Percentiles rank a stretch among this genome's conserved stretches.
These are phyloP conservation scores for Gerris lacustris DNA, from an alignment of 2,888 invertebrate genomes.

Conservation along the genomic window DNA sequence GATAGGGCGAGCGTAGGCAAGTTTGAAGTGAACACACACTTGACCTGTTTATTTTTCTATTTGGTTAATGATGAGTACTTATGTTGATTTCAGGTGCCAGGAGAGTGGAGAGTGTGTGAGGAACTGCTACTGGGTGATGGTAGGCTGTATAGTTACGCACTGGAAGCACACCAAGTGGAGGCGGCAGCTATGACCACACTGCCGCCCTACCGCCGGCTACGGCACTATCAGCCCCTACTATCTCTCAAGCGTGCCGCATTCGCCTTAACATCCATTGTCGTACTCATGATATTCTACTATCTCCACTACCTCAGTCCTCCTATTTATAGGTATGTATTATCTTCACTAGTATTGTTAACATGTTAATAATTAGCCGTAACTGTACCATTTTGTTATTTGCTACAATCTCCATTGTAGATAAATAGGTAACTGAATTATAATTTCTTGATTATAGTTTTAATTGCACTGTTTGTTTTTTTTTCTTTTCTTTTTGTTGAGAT, in stretches of 20 bases:
- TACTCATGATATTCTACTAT: slow-evolving; percentile 5
- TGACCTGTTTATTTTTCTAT: background rate
- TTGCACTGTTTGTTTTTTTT: too few species aligned
- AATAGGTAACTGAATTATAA: too few species aligned
- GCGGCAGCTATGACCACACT: background rate
- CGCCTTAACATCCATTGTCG: background rate
- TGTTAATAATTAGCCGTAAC: too few species aligned
- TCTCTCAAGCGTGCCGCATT: slow-evolving; percentile 4
- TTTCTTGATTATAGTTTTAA: too few species aligned
- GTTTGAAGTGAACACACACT: background rate
- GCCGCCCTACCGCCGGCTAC: background rate
- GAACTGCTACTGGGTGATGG: slow-evolving; percentile 16
- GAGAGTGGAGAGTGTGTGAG: slow-evolving; percentile 16
- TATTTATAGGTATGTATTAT: slow-evolving; percentile 4
- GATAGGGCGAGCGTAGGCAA: too few species aligned
- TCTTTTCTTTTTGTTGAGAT: too few species aligned
- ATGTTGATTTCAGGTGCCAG: background rate
- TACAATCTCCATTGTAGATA: too few species aligned
- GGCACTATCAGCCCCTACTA: slow-evolving; percentile 2
- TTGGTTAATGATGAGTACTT: background rate
- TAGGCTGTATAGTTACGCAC: slow-evolving; percentile 1
- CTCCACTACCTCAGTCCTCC: slow-evolving; percentile 9
- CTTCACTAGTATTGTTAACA: too few species aligned
- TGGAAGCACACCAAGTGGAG: slow-evolving; percentile 11
- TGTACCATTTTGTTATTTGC: too few species aligned